phyloP scores from a whole-genome alignment of 2,113 vertebrate genomes.

The Ifrita kowaldi region DNA sequence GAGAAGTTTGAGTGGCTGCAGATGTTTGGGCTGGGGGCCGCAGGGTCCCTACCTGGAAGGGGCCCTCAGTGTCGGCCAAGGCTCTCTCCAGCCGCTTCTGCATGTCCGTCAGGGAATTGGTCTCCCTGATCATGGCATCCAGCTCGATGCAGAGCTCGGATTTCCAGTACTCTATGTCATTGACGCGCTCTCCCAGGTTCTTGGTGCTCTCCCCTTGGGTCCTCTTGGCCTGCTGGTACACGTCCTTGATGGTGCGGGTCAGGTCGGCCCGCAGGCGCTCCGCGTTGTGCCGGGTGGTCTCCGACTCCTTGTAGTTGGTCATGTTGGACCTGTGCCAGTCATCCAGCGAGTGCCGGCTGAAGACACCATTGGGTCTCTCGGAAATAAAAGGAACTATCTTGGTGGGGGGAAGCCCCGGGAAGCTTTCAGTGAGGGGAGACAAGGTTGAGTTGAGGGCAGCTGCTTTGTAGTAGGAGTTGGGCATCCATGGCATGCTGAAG shows the following conservation, averaged over 20 bases:
- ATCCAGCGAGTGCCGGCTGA: constrained; percentile 81
- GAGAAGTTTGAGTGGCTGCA: not conserved
- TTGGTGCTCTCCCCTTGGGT: constrained; percentile 81
- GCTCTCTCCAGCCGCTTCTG: constrained; percentile 88
- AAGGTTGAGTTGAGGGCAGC: constrained; percentile 66
- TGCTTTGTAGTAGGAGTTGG: constrained; percentile 77
- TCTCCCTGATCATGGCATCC: constrained; percentile 89
- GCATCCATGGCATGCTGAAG: constrained; percentile 81
- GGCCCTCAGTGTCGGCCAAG: constrained; percentile 83
- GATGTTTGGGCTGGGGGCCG: not conserved
- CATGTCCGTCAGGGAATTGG: constrained; percentile 76
- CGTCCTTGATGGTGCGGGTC: constrained; percentile 83
- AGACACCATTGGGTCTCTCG: constrained; percentile 71
- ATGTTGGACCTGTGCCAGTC: constrained; percentile 90
- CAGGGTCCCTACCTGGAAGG: constrained; percentile 80
- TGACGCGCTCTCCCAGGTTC: constrained; percentile 84
- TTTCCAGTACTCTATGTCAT: constrained; percentile 89
- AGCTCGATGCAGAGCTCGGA: constrained; percentile 86
- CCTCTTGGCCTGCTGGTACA: constrained; percentile 81
- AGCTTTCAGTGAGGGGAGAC: constrained; percentile 63
- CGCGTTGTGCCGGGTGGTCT: constrained; percentile 78
- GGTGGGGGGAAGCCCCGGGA: constrained; percentile 72
- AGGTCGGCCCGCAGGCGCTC: constrained; percentile 86
- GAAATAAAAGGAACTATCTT: constrained; percentile 80
- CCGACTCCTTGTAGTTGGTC: constrained; percentile 83